phyloP scores from a whole-genome alignment of 2,888 invertebrate genomes.

The Oscheius sp. region DNA sequence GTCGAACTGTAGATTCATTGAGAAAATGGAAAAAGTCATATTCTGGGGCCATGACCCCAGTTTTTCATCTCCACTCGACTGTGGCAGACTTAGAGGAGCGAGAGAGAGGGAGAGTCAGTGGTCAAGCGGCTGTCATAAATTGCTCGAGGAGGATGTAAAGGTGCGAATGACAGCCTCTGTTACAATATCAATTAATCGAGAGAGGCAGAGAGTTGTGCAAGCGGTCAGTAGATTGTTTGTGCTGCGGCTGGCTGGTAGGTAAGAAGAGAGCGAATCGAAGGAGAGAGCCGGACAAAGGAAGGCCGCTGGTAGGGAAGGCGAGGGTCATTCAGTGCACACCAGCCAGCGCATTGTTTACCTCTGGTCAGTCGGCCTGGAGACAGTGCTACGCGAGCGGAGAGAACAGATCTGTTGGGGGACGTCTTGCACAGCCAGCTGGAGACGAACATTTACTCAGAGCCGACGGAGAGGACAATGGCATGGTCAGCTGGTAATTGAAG shows the following conservation, averaged over 20 bases:
- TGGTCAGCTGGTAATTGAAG: no score
- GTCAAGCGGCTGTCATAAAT: conserved; percentile 25
- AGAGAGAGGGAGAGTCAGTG: conserved; percentile 11
- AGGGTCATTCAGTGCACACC: conserved; percentile 35
- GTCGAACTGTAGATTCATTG: no score
- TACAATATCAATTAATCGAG: conserved; percentile 27
- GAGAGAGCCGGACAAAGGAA: conserved; percentile 31
- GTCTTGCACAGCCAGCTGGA: conserved; percentile 21
- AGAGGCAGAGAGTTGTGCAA: not conserved
- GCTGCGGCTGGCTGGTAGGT: conserved; percentile 33
- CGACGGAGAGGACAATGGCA: no score
- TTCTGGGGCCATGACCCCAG: no score
- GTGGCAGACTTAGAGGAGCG: not conserved
- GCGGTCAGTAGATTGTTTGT: not conserved
- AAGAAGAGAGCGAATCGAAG: conserved; percentile 12
- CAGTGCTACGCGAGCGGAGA: not conserved
- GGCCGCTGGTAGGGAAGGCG: conserved; percentile 36
- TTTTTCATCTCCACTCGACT: no score
- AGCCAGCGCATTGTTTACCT: conserved; percentile 36
- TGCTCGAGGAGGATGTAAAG: conserved; percentile 26
- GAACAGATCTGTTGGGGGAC: conserved; percentile 7
- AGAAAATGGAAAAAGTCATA: no score
- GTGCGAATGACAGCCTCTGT: conserved; percentile 25
- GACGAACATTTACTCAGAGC: not conserved
- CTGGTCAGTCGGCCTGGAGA: conserved; percentile 23